Conservation (phyloP, 2,113 vertebrate species). For the human region DNA sequence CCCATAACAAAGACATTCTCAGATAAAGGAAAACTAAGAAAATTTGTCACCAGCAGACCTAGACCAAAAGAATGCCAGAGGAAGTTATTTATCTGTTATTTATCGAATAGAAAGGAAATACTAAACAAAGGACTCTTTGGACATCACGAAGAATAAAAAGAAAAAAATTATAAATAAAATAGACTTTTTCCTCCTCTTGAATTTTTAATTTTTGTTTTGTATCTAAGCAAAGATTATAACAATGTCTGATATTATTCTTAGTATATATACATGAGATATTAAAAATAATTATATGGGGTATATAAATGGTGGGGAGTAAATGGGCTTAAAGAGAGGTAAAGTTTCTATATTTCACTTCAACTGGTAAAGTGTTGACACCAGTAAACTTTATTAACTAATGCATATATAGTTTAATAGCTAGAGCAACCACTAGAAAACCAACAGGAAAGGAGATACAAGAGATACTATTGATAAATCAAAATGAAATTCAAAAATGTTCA, state of each 20-base stretch:
- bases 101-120: not conserved
- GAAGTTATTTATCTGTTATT: not conserved
- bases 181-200: not conserved
- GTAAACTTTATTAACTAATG: not conserved
- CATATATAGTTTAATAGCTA: not conserved
- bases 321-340: accelerated
- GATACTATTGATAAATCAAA: not conserved
- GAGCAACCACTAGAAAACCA: not conserved
- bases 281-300: not conserved
- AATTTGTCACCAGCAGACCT: not conserved
- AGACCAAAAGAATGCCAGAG: not conserved
- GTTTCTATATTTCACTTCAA: not conserved
- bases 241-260: not conserved
- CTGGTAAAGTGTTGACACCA: not conserved
- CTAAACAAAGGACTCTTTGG: not conserved
- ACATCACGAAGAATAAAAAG: not conserved
- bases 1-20: not conserved
- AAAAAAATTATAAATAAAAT: not conserved
- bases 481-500: not conserved
- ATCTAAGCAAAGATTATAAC: not conserved
- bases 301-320: not conserved
- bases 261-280: not conserved
- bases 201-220: not conserved
- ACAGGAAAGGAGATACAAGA: not conserved
- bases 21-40: not conserved